Evolutionary conservation across 2,797 vertebrate genomes (phyloP).

Genomic region (Parotocinclus haroldoi): DNA sequence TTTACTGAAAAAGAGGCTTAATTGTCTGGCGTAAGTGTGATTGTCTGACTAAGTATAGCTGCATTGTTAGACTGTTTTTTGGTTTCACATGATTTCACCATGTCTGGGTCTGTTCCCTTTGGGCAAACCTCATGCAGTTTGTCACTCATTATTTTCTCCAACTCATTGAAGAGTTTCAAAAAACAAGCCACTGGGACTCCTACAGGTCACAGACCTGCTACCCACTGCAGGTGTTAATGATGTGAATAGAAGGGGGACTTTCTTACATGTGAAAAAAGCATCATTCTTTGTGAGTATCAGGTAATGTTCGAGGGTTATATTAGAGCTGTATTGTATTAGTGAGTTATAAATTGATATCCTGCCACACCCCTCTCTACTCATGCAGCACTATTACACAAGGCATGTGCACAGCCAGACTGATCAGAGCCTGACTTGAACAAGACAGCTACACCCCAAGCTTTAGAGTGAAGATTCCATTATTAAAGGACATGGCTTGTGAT

Average conservation of each 20-base stretch:
- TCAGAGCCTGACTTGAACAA: background rate
- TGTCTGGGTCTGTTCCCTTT: background rate
- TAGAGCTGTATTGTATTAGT: background rate
- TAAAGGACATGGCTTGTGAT: constrained; percentile 1
- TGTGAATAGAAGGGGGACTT: constrained; percentile 4
- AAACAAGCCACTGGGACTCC: background rate
- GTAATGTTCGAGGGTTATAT: background rate
- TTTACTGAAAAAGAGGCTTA: too few relatives aligned
- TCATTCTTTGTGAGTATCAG: background rate
- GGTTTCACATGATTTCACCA: constrained; percentile 1
- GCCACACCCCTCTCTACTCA: background rate
- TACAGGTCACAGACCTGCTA: constrained; percentile 6
- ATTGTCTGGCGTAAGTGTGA: too few relatives aligned
- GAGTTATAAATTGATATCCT: background rate
- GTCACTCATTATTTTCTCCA: background rate
- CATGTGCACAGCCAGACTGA: background rate
- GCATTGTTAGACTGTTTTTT: too few relatives aligned
- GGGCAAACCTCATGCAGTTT: background rate
- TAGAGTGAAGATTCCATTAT: constrained; percentile 7
- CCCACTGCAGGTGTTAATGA: constrained; percentile 1
- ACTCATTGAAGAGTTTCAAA: background rate
- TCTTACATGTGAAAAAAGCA: background rate
- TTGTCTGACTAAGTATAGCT: too few relatives aligned
- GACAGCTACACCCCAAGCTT: background rate
- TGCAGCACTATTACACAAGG: background rate